Evolutionary conservation across 2,797 vertebrate genomes (phyloP).

Genomic region (Perodicticus potto): DNA sequence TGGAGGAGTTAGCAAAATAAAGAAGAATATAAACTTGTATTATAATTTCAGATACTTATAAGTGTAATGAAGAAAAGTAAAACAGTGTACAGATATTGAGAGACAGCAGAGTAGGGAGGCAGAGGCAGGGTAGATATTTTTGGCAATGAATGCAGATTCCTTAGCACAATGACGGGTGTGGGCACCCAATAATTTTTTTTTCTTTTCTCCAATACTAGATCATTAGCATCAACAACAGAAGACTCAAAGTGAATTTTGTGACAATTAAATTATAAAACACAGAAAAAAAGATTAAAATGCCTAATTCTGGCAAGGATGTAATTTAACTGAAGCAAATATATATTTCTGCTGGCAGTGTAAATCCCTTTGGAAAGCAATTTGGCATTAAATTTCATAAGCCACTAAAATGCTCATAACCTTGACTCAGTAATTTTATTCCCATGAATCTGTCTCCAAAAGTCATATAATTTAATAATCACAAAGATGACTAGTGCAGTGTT

Average conservation of each 20-base stretch:
- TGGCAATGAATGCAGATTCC: not conserved
- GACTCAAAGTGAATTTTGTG: not conserved
- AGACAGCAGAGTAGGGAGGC: not conserved
- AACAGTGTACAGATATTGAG: not conserved
- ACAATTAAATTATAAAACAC: conserved; percentile 46
- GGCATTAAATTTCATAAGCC: conserved; percentile 44
- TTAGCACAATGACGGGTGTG: not conserved
- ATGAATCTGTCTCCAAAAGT: conserved; percentile 49
- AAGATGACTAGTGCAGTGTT: not conserved
- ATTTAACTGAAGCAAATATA: not conserved
- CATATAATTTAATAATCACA: conserved; percentile 69
- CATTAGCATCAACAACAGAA: not conserved
- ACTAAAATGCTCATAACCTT: conserved; percentile 63
- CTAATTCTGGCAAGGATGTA: conserved; percentile 1
- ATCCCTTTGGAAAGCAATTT: conserved; percentile 45
- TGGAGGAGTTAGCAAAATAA: conserved; percentile 9
- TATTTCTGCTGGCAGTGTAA: conserved; percentile 13
- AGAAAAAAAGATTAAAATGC: not conserved
- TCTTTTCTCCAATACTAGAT: not conserved
- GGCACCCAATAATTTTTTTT: not conserved
- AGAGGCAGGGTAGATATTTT: not conserved
- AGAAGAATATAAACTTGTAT: not conserved
- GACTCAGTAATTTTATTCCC: conserved; percentile 53
- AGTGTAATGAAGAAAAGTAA: not conserved
- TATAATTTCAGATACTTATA: not conserved